phyloP scores from a whole-genome alignment of 2,888 invertebrate genomes.

The Ophion ellenae region DNA sequence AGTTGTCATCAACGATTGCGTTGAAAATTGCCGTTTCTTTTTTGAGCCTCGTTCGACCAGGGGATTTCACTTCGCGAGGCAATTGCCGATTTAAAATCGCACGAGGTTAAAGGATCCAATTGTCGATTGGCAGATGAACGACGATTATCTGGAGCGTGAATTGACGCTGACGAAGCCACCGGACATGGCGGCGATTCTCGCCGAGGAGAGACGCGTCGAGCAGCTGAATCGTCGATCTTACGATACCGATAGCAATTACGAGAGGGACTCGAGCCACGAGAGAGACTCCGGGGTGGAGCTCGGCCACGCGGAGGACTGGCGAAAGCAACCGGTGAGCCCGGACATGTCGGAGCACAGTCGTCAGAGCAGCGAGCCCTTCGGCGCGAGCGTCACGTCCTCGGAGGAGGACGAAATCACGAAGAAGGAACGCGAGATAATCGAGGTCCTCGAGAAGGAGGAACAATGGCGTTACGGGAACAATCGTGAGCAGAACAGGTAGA shows the following conservation, averaged over 20 bases:
- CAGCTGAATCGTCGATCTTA: constrained; percentile 91
- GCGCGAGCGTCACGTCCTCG: constrained; percentile 88
- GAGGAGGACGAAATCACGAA: constrained; percentile 91
- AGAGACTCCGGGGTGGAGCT: constrained; percentile 92
- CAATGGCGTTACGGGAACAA: constrained; percentile 85
- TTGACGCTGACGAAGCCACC: constrained; percentile 90
- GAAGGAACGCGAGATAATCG: constrained; percentile 88
- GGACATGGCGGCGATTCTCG: constrained; percentile 92
- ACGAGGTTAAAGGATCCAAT: background rate
- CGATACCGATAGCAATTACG: constrained; percentile 87
- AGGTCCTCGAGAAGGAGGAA: constrained; percentile 87
- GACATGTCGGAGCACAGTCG: constrained; percentile 88
- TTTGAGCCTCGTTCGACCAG: background rate
- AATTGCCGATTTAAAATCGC: background rate
- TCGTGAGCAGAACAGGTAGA: constrained; percentile 79
- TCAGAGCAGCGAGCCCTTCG: constrained; percentile 92
- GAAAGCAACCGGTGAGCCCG: constrained; percentile 81
- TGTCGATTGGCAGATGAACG: constrained; percentile 84
- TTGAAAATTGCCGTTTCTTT: background rate
- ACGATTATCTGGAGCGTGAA: constrained; percentile 89
- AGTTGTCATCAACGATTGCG: too few species aligned
- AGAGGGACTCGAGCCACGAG: constrained; percentile 83
- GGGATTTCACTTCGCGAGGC: too few species aligned
- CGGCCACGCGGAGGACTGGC: constrained; percentile 84
- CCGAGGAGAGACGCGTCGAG: constrained; percentile 91